Evolutionary conservation across 2,113 vertebrate species (phyloP).

Genomic region (Percina caprodes): DNA sequence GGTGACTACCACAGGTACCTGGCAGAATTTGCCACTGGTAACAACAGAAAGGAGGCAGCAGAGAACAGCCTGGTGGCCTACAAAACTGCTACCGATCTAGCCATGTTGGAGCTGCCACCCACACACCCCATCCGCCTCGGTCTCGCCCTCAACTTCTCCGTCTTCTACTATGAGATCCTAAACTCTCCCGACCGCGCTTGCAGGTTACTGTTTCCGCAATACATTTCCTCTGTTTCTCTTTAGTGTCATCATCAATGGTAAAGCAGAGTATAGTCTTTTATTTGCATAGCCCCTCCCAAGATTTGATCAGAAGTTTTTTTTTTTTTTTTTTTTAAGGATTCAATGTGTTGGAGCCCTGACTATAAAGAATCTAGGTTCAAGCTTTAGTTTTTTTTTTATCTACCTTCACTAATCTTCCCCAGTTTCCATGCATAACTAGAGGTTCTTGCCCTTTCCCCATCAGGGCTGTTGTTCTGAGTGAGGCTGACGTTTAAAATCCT

Average conservation of each 20-base stretch:
- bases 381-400: background rate
- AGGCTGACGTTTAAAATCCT: too few species aligned
- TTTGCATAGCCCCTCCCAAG: background rate
- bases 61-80: constrained; percentile 99
- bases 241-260: background rate
- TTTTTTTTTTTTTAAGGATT: background rate
- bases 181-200: constrained; percentile 99
- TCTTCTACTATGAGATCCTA: constrained; percentile 99
- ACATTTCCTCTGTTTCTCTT: background rate
- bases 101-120: constrained; percentile 96
- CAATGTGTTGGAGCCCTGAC: background rate
- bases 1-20: constrained; percentile 99
- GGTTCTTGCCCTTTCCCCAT: too few species aligned
- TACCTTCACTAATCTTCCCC: too few species aligned
- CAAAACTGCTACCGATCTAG: constrained; percentile 97
- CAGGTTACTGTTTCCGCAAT: constrained; percentile 85
- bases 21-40: constrained; percentile 98
- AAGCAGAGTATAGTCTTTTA: background rate
- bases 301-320: background rate
- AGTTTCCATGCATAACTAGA: too few species aligned
- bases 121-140: constrained; percentile 98
- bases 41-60: constrained; percentile 98
- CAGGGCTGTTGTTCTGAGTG: too few species aligned
- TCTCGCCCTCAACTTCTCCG: constrained; percentile 99
- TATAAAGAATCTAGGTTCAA: too few species aligned